A percentile compares a stretch with the other conserved stretches of the same genome.
Conservation (phyloP, 2,888 invertebrate genomes). For the Acanthopleura granulata region DNA sequence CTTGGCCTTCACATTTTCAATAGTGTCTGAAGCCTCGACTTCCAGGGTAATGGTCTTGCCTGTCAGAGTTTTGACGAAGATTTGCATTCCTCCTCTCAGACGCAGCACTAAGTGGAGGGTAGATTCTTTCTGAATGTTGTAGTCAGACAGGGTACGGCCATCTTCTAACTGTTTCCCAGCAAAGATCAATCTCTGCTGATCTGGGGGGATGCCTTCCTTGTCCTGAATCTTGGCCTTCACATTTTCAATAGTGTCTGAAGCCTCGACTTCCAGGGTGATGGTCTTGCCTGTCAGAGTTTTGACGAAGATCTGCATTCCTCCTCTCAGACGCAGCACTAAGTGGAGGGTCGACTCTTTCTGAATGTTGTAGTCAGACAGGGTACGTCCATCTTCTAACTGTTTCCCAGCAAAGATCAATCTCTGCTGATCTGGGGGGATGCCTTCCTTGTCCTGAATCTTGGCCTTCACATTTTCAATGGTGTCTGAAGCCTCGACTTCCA, state of each 20-base stretch:
- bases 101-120: background rate
- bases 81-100: slow-evolving; percentile 1
- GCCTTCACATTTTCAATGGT: slow-evolving; percentile 1
- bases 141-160: background rate
- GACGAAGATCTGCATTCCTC: slow-evolving; percentile 9
- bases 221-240: background rate
- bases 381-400: background rate
- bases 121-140: slow-evolving; percentile 7
- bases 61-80: background rate
- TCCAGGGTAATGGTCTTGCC: background rate
- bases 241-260: slow-evolving; percentile 6
- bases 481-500: slow-evolving; percentile 6
- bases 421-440: slow-evolving; percentile 2
- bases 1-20: background rate
- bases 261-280: background rate
- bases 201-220: slow-evolving; percentile 3
- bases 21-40: background rate
- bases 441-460: background rate
- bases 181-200: slow-evolving; percentile 7
- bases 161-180: background rate
- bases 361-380: background rate
- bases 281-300: background rate
- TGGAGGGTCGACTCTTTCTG: background rate
- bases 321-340: background rate
- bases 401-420: background rate